A percentile compares a stretch with the other conserved stretches of the same genome.
Conservation (phyloP, 1,140 invertebrate genomes). For the Parasteatoda tepidariorum region DNA sequence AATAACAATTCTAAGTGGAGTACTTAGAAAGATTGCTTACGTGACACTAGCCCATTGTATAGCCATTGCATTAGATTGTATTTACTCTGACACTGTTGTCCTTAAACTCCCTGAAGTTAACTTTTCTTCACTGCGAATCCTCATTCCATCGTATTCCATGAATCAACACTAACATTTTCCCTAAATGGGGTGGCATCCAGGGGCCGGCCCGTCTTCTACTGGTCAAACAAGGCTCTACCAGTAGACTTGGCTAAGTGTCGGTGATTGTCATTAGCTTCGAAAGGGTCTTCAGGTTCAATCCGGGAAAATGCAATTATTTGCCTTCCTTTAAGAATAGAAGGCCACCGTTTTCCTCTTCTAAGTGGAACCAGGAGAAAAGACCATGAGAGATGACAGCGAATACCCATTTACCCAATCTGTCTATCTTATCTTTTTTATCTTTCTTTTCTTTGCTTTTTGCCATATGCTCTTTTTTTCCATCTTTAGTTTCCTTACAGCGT, state of each 20-base stretch:
- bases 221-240: slow-evolving; percentile 4
- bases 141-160: background rate
- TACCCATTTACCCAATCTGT: slow-evolving; percentile 21
- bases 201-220: background rate
- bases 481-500: background rate
- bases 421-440: background rate
- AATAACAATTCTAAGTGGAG: background rate
- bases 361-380: background rate
- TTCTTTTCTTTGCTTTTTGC: slow-evolving; percentile 1
- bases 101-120: background rate
- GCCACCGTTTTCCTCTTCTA: background rate
- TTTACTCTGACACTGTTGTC: background rate
- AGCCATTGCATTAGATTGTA: slow-evolving; percentile 3
- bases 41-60: background rate
- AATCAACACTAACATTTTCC: background rate
- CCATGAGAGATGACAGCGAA: slow-evolving; percentile 25
- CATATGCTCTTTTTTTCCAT: background rate
- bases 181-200: background rate
- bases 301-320: slow-evolving; percentile 46
- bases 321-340: slow-evolving; percentile 35
- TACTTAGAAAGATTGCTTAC: slow-evolving; percentile 9
- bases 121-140: background rate
- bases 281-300: slow-evolving; percentile 36
- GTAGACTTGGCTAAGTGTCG: slow-evolving; percentile 23
- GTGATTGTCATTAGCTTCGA: slow-evolving; percentile 43